Conservation (phyloP, 1,140 invertebrate species). For the Drosophila ambigua region DNA sequence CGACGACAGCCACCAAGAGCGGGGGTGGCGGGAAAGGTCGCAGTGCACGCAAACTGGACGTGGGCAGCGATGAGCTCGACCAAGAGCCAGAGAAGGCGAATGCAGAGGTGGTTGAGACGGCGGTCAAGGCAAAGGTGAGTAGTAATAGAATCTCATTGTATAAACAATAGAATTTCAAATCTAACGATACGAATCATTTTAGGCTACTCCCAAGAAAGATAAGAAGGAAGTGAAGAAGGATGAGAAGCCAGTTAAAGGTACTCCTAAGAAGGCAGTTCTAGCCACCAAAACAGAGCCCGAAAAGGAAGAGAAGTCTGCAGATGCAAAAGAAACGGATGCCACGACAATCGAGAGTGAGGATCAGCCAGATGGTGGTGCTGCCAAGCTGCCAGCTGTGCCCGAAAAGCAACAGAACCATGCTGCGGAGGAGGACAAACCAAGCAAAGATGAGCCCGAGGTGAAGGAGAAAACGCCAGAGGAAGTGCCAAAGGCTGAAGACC, state of each 20-base stretch:
- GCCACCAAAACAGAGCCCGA: slow-evolving; percentile 9
- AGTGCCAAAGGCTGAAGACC: slow-evolving; percentile 32
- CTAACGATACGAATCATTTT: slow-evolving; percentile 4
- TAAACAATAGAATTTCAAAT: background rate
- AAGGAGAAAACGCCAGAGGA: slow-evolving; percentile 22
- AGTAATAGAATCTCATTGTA: background rate
- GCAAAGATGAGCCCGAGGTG: slow-evolving; percentile 32
- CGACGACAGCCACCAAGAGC: slow-evolving; percentile 55
- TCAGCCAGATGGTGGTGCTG: slow-evolving; percentile 53
- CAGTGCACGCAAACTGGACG: slow-evolving; percentile 74
- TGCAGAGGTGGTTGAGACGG: slow-evolving; percentile 19
- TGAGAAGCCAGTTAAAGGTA: slow-evolving; percentile 42
- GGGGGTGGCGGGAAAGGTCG: slow-evolving; percentile 56
- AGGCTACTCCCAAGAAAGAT: slow-evolving; percentile 54
- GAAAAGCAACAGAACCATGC: slow-evolving; percentile 60
- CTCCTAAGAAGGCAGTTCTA: background rate
- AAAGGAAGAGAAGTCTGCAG: slow-evolving; percentile 10
- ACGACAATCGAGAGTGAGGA: slow-evolving; percentile 41
- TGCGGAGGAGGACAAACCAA: slow-evolving; percentile 48
- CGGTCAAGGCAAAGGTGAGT: slow-evolving; percentile 53
- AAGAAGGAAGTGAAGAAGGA: slow-evolving; percentile 52
- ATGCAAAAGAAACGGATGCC: slow-evolving; percentile 25
- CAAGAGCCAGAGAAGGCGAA: slow-evolving; percentile 48
- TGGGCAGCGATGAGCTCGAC: slow-evolving; percentile 46
- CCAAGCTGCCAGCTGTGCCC: slow-evolving; percentile 15